phyloP scores from a whole-genome alignment of 2,888 invertebrate species.

The Argyresthia goedartella region DNA sequence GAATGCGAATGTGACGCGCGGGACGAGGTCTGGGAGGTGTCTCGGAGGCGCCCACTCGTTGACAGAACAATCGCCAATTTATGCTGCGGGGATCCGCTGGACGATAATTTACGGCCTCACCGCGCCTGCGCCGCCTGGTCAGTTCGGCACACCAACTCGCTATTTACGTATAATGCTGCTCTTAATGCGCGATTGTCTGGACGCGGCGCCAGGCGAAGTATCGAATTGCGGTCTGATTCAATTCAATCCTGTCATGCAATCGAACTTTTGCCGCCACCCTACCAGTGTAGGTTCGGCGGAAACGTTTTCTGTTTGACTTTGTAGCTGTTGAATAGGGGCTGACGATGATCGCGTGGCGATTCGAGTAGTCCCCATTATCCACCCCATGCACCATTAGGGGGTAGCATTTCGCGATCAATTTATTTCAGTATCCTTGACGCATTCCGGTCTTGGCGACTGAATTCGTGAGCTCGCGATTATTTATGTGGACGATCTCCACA shows the following conservation, averaged over 20 bases:
- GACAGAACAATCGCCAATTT: slow-evolving; percentile 55
- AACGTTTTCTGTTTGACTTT: not conserved
- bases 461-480: slow-evolving; percentile 59
- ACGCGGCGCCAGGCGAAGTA: slow-evolving; percentile 2
- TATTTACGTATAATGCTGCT: slow-evolving; percentile 15
- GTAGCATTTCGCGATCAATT: slow-evolving; percentile 44
- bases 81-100: slow-evolving; percentile 28
- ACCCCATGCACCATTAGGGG: slow-evolving; percentile 24
- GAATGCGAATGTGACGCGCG: slow-evolving; percentile 13
- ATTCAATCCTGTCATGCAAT: no score
- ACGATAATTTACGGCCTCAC: slow-evolving; percentile 31
- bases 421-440: slow-evolving; percentile 40
- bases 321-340: not conserved
- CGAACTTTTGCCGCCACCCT: no score
- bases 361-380: slow-evolving; percentile 16
- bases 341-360: slow-evolving; percentile 3
- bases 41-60: slow-evolving; percentile 30
- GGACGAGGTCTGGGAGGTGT: slow-evolving; percentile 19
- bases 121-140: slow-evolving; percentile 18
- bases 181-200: slow-evolving; percentile 11
- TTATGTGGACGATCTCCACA: slow-evolving; percentile 40
- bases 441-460: slow-evolving; percentile 32
- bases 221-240: not conserved
- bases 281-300: no score
- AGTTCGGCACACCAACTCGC: slow-evolving; percentile 20